Base-by-base conservation (phyloP, 2,113 vertebrate species). In the Ancistrus triradiatus region DNA sequence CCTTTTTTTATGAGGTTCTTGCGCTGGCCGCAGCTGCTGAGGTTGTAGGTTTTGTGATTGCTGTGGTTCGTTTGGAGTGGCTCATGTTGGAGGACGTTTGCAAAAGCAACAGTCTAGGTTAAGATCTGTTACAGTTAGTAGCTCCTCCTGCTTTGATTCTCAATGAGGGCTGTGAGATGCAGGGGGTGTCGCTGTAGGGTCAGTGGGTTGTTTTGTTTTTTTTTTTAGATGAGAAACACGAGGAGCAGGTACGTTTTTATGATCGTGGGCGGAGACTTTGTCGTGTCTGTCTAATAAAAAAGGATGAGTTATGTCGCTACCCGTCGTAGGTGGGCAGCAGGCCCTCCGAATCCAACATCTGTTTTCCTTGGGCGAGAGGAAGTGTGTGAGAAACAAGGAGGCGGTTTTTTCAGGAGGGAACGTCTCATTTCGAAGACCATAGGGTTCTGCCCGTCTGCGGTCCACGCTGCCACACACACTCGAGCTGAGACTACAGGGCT, bases 281-380 rank as follows among this genome's bases (percentile, higher is more conserved):
- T 14, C 37, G 35, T 56, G 43, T 53, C 7, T 31, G 43, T 53
- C 56, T 55, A 56, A 66, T 69, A 62, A 69, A 69, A 14, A 62
- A 42, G 27, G 67, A 56, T 33, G 49, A 69, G 67, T 49, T 49
- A 25, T 43, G 38, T 17, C 1, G 5, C 24, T 59, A 19, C 44
- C 17, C 27, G 1, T 59, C 4, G 42, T 46, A 33, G 57, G 57
- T 59, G 40, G 40, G 40, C 57, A 33, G 19, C 57, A 44, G 38
- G 2, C 9, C 15, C 15, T 28, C n/a, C 14, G 65, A 52, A 47
- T 75, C 68, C 8, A 63, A 80, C 81, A 81, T 79, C 77, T 81
- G 80, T 66, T 77, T 65, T 74, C 78, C 50, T 81, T 77, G 71
- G 76, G 74, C 66, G 55, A 31, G 60, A 74, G 73, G 80, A 78